Conservation (phyloP, 2,113 vertebrate species). For the Thalassoma bifasciatum region DNA sequence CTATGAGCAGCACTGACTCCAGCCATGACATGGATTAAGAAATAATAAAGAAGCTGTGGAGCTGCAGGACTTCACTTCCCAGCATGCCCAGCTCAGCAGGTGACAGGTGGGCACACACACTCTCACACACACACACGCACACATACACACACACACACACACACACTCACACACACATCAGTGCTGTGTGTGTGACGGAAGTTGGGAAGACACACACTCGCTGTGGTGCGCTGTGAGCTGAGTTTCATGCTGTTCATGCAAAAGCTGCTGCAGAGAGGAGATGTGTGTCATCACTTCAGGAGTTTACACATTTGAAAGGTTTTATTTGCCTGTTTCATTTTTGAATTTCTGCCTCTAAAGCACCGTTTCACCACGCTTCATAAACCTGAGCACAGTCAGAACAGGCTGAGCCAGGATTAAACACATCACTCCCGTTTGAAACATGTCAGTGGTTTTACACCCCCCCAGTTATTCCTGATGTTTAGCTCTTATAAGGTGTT, state of each 20-base stretch:
- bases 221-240: not conserved
- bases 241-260: constrained; percentile 47
- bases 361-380: no score
- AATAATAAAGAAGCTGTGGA: constrained; percentile 2
- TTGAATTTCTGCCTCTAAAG: no score
- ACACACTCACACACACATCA: no score
- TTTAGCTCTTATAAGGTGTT: no score
- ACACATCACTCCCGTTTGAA: no score
- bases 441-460: no score
- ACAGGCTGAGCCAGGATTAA: no score
- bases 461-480: no score
- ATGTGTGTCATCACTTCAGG: constrained; percentile 5
- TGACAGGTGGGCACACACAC: not conserved
- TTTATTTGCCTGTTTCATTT: not conserved
- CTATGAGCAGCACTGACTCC: constrained; percentile 6
- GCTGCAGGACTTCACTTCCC: not conserved
- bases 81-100: not conserved
- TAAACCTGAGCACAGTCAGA: no score
- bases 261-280: constrained; percentile 32
- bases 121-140: not conserved
- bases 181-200: not conserved
- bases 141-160: not conserved
- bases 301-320: not conserved
- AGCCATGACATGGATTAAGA: constrained; percentile 25
- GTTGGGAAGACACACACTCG: not conserved